phyloP scores from a whole-genome alignment of 2,888 invertebrate species.

The Scelioninae gen. 2 region DNA sequence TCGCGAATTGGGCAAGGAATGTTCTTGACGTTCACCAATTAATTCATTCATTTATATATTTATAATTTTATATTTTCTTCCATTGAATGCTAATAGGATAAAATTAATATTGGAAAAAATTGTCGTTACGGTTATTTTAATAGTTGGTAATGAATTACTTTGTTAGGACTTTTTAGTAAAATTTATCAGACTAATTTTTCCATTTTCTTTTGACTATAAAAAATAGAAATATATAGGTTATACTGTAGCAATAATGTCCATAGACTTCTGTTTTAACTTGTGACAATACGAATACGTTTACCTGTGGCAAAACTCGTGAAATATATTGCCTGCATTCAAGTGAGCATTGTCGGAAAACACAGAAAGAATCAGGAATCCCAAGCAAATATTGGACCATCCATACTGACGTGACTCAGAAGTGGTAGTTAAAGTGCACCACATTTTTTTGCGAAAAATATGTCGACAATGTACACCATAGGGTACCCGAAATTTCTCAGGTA shows the following conservation, averaged over 20 bases:
- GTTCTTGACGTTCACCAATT: too few species aligned
- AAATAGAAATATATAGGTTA: background rate
- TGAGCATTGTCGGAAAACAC: constrained; percentile 24
- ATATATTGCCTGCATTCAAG: constrained; percentile 16
- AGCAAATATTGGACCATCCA: constrained; percentile 29
- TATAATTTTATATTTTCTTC: too few species aligned
- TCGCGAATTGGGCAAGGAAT: too few species aligned
- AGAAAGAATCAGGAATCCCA: constrained; percentile 15
- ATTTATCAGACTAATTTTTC: too few species aligned
- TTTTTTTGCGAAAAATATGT: constrained; percentile 7
- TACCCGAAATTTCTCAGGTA: constrained; percentile 5
- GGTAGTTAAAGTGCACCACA: constrained; percentile 17
- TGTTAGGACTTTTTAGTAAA: too few species aligned
- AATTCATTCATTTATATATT: too few species aligned
- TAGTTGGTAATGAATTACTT: too few species aligned
- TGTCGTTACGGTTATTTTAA: too few species aligned
- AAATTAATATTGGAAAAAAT: too few species aligned
- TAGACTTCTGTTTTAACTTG: constrained; percentile 7
- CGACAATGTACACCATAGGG: background rate
- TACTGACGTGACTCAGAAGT: background rate
- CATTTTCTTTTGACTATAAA: too few species aligned
- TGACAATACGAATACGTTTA: constrained; percentile 17
- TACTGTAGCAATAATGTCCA: constrained; percentile 9
- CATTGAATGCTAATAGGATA: too few species aligned
- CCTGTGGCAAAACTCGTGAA: constrained; percentile 17